Evolutionary conservation across 1,140 invertebrate species (phyloP).

Genomic region (Bombyx mori): DNA sequence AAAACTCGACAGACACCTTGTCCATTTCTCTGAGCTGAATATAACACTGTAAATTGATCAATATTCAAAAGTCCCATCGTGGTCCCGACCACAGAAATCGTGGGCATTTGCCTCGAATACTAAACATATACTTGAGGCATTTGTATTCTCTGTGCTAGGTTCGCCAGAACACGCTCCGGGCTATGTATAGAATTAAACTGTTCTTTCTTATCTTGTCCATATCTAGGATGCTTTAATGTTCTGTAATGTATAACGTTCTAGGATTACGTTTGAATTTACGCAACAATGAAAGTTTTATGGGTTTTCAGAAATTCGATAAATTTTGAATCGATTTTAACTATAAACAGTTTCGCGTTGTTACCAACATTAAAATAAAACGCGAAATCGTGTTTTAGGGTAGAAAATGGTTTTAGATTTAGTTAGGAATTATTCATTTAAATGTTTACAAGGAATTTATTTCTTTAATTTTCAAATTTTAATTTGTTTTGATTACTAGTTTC

Average conservation of each 20-base stretch:
- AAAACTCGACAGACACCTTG: conserved; percentile 18
- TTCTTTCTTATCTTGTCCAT: conserved; percentile 38
- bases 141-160: conserved; percentile 46
- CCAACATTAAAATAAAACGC: too few species aligned
- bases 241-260: conserved; percentile 1
- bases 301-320: too few species aligned
- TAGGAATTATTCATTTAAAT: too few species aligned
- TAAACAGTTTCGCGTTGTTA: too few species aligned
- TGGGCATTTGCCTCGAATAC: conserved; percentile 41
- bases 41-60: conserved; percentile 32
- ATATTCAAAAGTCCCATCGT: conserved; percentile 48
- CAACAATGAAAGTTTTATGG: background rate
- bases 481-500: too few species aligned
- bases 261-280: conserved; percentile 3
- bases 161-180: conserved; percentile 38
- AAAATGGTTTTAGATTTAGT: too few species aligned
- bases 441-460: too few species aligned
- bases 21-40: conserved; percentile 23
- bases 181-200: conserved; percentile 43
- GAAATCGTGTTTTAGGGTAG: too few species aligned
- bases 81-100: conserved; percentile 56
- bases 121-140: conserved; percentile 29
- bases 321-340: too few species aligned
- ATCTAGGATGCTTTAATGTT: conserved; percentile 35
- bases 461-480: too few species aligned